These are phyloP conservation scores for Epinotia brunnichana DNA, from an alignment of 2,888 invertebrate species.

Conservation along the genomic window DNA sequence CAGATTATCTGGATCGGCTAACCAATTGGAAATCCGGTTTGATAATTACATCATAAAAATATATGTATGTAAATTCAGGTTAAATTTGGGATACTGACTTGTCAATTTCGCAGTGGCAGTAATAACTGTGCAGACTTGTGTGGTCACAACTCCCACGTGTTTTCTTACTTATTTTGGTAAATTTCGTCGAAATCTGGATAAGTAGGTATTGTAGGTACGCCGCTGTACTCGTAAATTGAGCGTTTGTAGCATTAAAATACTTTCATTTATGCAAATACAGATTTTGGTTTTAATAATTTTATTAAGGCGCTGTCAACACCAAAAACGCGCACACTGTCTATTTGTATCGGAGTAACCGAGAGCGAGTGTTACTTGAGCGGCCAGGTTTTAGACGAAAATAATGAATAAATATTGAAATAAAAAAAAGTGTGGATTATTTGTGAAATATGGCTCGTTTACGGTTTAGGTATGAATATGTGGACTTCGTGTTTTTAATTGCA, in stretches of 20 bases:
- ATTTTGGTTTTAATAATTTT: conserved; percentile 3
- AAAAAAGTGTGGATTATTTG: no score
- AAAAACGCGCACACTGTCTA: no score
- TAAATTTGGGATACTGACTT: neutral
- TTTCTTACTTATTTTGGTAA: conserved; percentile 1
- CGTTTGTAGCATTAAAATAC: conserved; percentile 2
- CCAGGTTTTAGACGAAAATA: no score
- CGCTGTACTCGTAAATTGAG: neutral
- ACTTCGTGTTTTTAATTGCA: no score
- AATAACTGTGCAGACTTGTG: conserved; percentile 13
- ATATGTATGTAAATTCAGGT: conserved; percentile 10
- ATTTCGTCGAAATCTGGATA: neutral
- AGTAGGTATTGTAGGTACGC: neutral
- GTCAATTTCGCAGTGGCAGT: conserved; percentile 2
- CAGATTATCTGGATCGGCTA: conserved; percentile 13
- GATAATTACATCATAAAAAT: conserved; percentile 15
- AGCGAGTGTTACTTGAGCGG: no score
- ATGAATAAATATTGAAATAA: no score
- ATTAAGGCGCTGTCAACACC: neutral
- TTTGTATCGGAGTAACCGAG: no score
- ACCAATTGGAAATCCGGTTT: conserved; percentile 4
- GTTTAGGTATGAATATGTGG: no score
- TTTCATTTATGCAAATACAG: conserved; percentile 2
- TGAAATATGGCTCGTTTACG: no score
- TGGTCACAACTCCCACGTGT: conserved; percentile 1